These are phyloP conservation scores for Limosa lapponica DNA, from an alignment of 2,797 vertebrate genomes.

Conservation along the genomic window DNA sequence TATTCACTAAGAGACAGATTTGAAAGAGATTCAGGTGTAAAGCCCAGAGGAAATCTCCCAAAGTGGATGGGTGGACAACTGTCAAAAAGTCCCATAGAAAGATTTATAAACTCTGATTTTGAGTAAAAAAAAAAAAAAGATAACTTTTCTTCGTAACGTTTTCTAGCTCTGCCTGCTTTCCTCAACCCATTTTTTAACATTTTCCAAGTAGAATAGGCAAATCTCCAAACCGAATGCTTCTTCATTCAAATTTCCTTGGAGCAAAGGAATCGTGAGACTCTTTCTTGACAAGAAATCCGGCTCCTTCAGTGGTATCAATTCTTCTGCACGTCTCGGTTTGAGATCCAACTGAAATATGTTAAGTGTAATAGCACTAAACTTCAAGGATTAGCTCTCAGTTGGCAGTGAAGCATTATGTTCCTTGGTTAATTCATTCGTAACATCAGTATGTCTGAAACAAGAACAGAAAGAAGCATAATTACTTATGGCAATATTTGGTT, in stretches of 20 bases:
- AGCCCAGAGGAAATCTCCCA: not conserved
- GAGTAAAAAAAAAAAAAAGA: not conserved
- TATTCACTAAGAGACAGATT: not conserved
- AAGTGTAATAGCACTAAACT: conserved; percentile 23
- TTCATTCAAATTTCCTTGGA: conserved; percentile 47
- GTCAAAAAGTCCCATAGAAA: not conserved
- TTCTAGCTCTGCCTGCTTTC: not conserved
- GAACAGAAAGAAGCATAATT: conserved; percentile 50
- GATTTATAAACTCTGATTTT: not conserved
- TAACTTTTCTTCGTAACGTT: not conserved
- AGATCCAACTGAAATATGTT: conserved; percentile 1
- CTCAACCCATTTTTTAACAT: not conserved
- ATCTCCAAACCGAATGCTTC: not conserved
- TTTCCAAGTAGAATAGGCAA: not conserved
- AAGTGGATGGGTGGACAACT: not conserved
- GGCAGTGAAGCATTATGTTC: conserved; percentile 8
- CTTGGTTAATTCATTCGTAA: conserved; percentile 50
- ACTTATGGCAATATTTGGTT: conserved; percentile 55
- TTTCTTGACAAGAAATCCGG: not conserved
- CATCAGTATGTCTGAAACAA: conserved; percentile 42
- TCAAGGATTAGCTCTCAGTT: conserved; percentile 17
- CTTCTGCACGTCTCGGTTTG: not conserved
- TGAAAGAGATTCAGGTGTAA: not conserved
- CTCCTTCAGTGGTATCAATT: not conserved
- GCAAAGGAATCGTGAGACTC: not conserved